Base-by-base conservation (phyloP, 2,113 vertebrate genomes). In the Psilopsiagon aurifrons region DNA sequence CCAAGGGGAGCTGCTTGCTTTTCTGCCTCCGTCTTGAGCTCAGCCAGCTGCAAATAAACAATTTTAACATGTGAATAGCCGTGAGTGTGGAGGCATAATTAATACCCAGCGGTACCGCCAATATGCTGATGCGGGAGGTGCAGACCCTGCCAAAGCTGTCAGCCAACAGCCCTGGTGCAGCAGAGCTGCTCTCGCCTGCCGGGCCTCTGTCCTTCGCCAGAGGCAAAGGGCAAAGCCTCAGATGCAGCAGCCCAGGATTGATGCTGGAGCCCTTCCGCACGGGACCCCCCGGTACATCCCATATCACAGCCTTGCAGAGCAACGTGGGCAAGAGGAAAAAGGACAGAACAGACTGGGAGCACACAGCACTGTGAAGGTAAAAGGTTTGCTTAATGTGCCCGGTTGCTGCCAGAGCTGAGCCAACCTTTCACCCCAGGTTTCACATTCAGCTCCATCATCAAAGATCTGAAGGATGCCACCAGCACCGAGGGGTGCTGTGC, bases 1-100 rank as follows among this genome's bases (percentile, higher is more conserved):
- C 54, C 7, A 13, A 44, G 31, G 37, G 73, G 83, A 92, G 70
- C 78, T 1, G 18, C 81, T 87, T 12, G 1, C 67, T 71, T 51
- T 69, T 49, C 96, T 90, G 90, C 92, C 86, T 92, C 83, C 68
- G 92, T 43, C 95, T 90, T 27, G 76, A 94, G 96, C 90, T 96
- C 86, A 22, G 55, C 90, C 94, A 94, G 95, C 94, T 94, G 95
- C 95, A 94, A 95, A 96, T 93, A 96, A 97, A 94, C 90, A 88
- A 90, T 92, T 96, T 96, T 93, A 96, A 62, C 93, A 96, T 96
- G 33, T 96, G 96, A 96, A 95, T 92, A 90, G 95, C 92, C 57
- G 64, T 62, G 79, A 93, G 93, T 75, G 83, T 29, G 85, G 92
- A 96, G 90, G 94, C 92, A 75, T 93, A 96, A 97, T 96, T 96